Percentiles rank a stretch among this genome's conserved stretches.
These are phyloP conservation scores for Gopherus flavomarginatus DNA, from an alignment of 2,113 vertebrate genomes.

Conservation along the genomic window DNA sequence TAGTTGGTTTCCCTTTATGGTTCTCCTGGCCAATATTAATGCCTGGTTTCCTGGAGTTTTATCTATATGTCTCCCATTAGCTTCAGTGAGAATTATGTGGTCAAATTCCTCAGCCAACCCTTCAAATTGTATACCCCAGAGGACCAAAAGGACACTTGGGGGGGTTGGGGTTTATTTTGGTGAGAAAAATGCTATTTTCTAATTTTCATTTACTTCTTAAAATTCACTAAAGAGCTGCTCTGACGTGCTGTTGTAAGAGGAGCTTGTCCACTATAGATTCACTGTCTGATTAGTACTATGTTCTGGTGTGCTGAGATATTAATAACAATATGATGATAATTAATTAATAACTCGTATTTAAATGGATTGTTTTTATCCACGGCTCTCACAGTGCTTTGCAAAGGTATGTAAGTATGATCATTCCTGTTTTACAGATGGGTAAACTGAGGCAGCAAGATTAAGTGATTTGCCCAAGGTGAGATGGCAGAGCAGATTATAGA, in stretches of 20 bases:
- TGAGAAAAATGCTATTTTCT: neutral
- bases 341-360: neutral
- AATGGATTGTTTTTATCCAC: neutral
- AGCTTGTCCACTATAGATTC: neutral
- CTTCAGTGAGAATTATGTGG: neutral
- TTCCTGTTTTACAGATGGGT: neutral
- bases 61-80: neutral
- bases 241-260: neutral
- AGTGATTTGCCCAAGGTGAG: slow-evolving; percentile 36
- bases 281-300: neutral
- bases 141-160: neutral
- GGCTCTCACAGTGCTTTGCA: slow-evolving; percentile 48
- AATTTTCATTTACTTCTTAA: neutral
- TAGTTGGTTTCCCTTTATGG: neutral
- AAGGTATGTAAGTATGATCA: slow-evolving; percentile 27
- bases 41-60: neutral
- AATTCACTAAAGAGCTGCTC: neutral
- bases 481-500: neutral
- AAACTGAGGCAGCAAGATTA: slow-evolving; percentile 11
- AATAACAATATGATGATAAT: neutral
- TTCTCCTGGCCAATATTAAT: neutral
- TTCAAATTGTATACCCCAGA: neutral
- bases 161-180: neutral
- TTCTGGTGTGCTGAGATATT: neutral
- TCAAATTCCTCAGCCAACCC: neutral